Percentiles rank a stretch among this genome's conserved stretches.
phyloP scores from a whole-genome alignment of 2,797 vertebrate species.

The Liparis tanakae region DNA sequence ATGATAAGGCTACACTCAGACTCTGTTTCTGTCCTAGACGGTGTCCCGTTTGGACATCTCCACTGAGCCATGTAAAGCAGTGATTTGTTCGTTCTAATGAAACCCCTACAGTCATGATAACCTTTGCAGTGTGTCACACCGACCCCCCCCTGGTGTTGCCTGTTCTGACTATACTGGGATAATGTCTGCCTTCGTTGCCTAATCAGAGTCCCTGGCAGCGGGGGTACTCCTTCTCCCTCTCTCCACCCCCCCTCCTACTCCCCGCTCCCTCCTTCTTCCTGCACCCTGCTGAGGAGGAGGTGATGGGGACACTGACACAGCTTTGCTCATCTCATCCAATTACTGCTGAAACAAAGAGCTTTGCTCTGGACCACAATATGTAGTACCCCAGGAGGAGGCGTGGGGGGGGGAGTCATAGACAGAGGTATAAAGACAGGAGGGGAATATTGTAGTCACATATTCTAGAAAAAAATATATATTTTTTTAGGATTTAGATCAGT shows the following conservation, averaged over 20 bases:
- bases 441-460: constrained; percentile 35
- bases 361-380: constrained; percentile 62
- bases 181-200: constrained; percentile 72
- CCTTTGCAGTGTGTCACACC: constrained; percentile 77
- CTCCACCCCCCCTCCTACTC: constrained; percentile 5
- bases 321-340: constrained; percentile 80
- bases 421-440: constrained; percentile 24
- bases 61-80: constrained; percentile 74
- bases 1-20: constrained; percentile 61
- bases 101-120: constrained; percentile 78
- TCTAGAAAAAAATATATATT: constrained; percentile 27
- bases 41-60: constrained; percentile 69
- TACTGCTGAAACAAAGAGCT: constrained; percentile 77
- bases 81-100: constrained; percentile 80
- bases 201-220: constrained; percentile 66
- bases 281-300: constrained; percentile 71
- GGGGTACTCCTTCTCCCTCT: constrained; percentile 50
- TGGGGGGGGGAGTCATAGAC: constrained; percentile 30
- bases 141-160: constrained; percentile 52
- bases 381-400: constrained; percentile 56
- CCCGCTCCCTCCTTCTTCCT: constrained; percentile 31
- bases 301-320: constrained; percentile 77
- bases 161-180: constrained; percentile 67
- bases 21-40: constrained; percentile 59
- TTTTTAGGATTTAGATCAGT: neutral